phyloP scores from a whole-genome alignment of 2,888 invertebrate genomes.

The Nysson spinosus region DNA sequence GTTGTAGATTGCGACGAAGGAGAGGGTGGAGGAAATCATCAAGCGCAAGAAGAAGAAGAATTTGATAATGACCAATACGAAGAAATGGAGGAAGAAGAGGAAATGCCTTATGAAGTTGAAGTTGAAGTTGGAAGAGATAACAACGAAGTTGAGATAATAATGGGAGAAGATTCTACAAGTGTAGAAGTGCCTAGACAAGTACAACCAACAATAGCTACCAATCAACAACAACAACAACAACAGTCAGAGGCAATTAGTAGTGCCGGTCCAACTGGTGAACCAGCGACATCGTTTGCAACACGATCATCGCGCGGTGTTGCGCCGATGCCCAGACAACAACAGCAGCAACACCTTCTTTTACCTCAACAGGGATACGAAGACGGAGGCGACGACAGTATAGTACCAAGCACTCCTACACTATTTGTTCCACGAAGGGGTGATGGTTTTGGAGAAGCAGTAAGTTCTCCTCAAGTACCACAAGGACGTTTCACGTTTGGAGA shows the following conservation, averaged over 20 bases:
- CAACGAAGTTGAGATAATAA: slow-evolving; percentile 81
- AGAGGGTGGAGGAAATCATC: slow-evolving; percentile 79
- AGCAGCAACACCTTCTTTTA: slow-evolving; percentile 78
- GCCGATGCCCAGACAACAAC: slow-evolving; percentile 79
- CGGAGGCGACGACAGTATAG: slow-evolving; percentile 87
- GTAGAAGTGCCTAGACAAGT: slow-evolving; percentile 82
- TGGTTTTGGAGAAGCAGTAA: slow-evolving; percentile 94
- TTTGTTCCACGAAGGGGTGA: slow-evolving; percentile 90
- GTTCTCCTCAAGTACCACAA: slow-evolving; percentile 88
- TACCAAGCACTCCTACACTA: slow-evolving; percentile 93
- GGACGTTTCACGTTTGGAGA: slow-evolving; percentile 84
- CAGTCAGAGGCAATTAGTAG: slow-evolving; percentile 86
- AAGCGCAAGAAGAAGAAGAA: slow-evolving; percentile 78
- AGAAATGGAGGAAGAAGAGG: slow-evolving; percentile 76
- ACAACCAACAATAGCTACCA: slow-evolving; percentile 76
- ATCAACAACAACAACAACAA: slow-evolving; percentile 80
- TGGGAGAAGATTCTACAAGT: slow-evolving; percentile 80
- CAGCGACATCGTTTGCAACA: slow-evolving; percentile 69
- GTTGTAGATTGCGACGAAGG: slow-evolving; percentile 90
- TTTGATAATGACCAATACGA: slow-evolving; percentile 79
- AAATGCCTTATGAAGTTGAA: slow-evolving; percentile 71
- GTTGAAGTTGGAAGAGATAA: slow-evolving; percentile 80
- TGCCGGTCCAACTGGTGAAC: slow-evolving; percentile 77
- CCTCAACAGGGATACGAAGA: slow-evolving; percentile 81
- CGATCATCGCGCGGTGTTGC: slow-evolving; percentile 77